A percentile compares a stretch with the other conserved stretches of the same genome.
Conservation (phyloP, 2,113 vertebrate genomes). For the Eudyptes chrysolophus region DNA sequence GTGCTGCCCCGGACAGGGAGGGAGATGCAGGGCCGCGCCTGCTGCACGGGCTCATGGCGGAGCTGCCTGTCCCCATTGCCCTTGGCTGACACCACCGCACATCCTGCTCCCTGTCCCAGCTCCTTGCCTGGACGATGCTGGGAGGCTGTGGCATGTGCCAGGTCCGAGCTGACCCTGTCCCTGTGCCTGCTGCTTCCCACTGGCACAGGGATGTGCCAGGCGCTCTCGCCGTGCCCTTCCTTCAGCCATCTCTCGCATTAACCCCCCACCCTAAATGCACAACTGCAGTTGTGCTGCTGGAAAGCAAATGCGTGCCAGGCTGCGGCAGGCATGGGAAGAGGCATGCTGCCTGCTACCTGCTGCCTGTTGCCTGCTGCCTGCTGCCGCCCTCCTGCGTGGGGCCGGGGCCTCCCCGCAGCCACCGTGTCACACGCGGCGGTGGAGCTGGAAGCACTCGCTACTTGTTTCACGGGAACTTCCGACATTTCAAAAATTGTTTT, state of each 20-base stretch:
- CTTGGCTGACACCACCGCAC: fast-evolving
- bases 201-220: background rate
- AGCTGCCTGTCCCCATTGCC: background rate
- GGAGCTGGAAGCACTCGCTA: background rate
- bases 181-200: background rate
- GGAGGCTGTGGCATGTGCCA: background rate
- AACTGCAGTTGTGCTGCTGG: background rate
- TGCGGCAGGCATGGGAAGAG: background rate
- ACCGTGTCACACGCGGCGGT: fast-evolving
- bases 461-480: conserved; percentile 46
- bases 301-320: background rate
- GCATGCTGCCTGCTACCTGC: background rate
- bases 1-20: background rate
- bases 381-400: fast-evolving
- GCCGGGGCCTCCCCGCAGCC: background rate
- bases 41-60: fast-evolving
- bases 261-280: background rate
- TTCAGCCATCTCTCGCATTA: background rate
- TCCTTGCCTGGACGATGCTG: background rate
- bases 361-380: background rate
- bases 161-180: fast-evolving
- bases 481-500: conserved; percentile 48
- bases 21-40: background rate
- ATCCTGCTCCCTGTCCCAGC: background rate
- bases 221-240: background rate